Evolutionary conservation across 2,113 vertebrate species (phyloP).

Genomic region (Neodon shergylaensis): DNA sequence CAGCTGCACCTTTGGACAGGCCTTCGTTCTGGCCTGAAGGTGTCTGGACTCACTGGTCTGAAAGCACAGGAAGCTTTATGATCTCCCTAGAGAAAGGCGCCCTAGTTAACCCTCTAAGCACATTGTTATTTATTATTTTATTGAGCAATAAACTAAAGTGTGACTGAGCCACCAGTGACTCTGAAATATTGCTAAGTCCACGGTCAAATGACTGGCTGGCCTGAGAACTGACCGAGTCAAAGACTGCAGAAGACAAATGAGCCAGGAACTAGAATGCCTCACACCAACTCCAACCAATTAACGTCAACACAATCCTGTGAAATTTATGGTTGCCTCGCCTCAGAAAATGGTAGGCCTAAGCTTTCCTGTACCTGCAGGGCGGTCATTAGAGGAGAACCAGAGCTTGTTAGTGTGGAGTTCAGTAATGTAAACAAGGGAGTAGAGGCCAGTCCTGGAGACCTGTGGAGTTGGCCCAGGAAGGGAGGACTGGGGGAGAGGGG

Average conservation of each 20-base stretch:
- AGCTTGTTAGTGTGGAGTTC: constrained; percentile 62
- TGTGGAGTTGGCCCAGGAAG: background rate
- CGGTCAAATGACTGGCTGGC: constrained; percentile 78
- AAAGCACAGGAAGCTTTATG: constrained; percentile 72
- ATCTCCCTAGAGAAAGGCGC: constrained; percentile 75
- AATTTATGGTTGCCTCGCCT: constrained; percentile 81
- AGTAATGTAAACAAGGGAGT: background rate
- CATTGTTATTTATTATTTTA: constrained; percentile 78
- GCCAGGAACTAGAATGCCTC: constrained; percentile 76
- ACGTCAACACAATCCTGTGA: constrained; percentile 73
- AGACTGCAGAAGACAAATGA: constrained; percentile 72
- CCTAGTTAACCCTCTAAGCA: constrained; percentile 73
- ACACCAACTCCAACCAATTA: constrained; percentile 82
- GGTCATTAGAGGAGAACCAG: constrained; percentile 76
- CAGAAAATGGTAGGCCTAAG: constrained; percentile 68
- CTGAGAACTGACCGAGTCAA: constrained; percentile 68
- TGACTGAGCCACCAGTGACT: constrained; percentile 76
- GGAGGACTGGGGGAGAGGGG: background rate
- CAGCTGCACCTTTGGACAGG: constrained; percentile 78
- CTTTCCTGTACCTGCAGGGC: constrained; percentile 79
- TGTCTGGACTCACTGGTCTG: constrained; percentile 57
- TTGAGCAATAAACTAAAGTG: constrained; percentile 83
- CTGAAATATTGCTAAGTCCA: constrained; percentile 75
- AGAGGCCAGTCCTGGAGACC: background rate
- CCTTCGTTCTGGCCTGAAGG: constrained; percentile 71